Evolutionary conservation across 2,113 vertebrate genomes (phyloP).

Genomic region (Thryonomys swinderianus): DNA sequence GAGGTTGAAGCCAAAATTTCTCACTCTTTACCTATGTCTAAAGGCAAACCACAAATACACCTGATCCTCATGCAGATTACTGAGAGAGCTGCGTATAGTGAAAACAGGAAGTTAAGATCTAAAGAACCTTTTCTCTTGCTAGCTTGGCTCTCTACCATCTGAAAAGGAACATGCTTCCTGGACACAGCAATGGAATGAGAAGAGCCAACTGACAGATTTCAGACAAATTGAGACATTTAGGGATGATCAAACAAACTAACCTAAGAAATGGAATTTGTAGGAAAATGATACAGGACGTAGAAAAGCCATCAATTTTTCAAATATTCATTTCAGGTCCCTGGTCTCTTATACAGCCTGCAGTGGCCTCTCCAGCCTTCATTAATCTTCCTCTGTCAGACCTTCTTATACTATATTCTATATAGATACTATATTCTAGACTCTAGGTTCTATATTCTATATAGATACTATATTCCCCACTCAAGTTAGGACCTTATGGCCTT

Average conservation of each 20-base stretch:
- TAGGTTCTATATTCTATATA: too few relatives aligned
- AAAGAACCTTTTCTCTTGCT: not conserved
- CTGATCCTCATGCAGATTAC: not conserved
- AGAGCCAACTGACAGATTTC: not conserved
- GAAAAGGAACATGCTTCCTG: not conserved
- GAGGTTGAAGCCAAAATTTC: not conserved
- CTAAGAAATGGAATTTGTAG: not conserved
- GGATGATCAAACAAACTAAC: not conserved
- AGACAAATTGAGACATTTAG: not conserved
- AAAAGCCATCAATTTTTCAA: not conserved
- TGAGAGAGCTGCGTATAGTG: not conserved
- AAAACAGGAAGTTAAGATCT: not conserved
- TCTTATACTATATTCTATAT: too few relatives aligned
- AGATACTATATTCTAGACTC: not conserved
- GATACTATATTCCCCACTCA: not conserved
- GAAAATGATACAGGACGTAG: not conserved
- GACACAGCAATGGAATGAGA: not conserved
- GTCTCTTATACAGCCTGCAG: not conserved
- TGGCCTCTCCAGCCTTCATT: not conserved
- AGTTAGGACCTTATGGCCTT: not conserved
- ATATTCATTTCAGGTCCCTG: not conserved
- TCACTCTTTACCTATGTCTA: not conserved
- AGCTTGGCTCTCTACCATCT: not conserved
- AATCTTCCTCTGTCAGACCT: not conserved
- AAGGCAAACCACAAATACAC: slow-evolving; percentile 14